Percentiles rank a stretch among this genome's conserved stretches.
phyloP scores from a whole-genome alignment of 37 sponge, comb jelly and placozoan species.

The Halisarca cf. caerulea region DNA sequence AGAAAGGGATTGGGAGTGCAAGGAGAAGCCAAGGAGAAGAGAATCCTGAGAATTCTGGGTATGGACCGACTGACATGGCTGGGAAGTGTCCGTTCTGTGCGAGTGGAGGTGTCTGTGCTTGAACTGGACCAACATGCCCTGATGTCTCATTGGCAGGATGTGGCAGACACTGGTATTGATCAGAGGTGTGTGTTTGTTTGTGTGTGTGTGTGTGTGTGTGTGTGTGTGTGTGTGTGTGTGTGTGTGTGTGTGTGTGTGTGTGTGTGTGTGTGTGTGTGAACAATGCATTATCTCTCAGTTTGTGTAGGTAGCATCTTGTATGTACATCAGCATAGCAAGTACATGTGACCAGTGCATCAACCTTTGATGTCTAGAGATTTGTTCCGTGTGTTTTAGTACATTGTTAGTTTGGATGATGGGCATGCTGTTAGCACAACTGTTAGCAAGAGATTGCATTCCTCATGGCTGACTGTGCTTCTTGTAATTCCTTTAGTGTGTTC shows the following conservation, averaged over 20 bases:
- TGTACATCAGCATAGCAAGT: no score
- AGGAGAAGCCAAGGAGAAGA: slow-evolving; percentile 3
- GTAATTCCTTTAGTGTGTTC: slow-evolving; percentile 32
- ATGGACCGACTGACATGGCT: slow-evolving; percentile 63
- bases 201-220: no score
- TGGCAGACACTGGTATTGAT: no score
- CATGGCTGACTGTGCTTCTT: background rate
- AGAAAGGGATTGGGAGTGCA: slow-evolving; percentile 1
- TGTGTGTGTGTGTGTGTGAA: background rate
- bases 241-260: slow-evolving; percentile 1
- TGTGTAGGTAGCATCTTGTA: no score
- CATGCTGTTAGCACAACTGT: background rate
- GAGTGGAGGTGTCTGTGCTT: slow-evolving; percentile 40
- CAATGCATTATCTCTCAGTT: background rate
- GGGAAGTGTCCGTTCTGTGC: slow-evolving; percentile 46
- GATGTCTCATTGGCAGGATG: no score
- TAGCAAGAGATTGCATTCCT: no score
- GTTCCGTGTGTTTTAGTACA: no score
- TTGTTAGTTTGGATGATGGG: background rate
- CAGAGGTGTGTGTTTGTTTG: no score
- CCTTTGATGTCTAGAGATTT: no score
- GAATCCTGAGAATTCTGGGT: slow-evolving; percentile 28
- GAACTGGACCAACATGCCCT: slow-evolving; percentile 12
- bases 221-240: no score
- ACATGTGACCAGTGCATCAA: no score